Conservation (phyloP, 2,888 invertebrate genomes). For the Chrysina gloriosa region DNA sequence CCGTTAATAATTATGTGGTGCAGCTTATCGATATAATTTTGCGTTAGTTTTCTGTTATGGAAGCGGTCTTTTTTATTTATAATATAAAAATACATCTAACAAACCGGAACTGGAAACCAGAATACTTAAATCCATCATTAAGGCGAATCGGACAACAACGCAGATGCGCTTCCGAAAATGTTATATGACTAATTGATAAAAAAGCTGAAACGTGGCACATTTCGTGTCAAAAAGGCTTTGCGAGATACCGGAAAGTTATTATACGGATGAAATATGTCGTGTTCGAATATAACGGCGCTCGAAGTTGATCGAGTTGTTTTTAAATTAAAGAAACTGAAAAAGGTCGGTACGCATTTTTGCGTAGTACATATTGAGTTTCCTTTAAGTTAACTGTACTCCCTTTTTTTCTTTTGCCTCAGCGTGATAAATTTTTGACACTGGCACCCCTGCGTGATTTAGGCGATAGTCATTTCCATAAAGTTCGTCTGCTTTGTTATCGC, state of each 20-base stretch:
- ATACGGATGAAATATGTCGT: not conserved
- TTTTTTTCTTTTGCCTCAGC: slow-evolving; percentile 6
- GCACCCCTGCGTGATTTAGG: slow-evolving; percentile 14
- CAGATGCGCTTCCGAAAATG: too few relatives aligned
- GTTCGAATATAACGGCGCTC: not conserved
- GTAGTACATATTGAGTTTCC: slow-evolving; percentile 4
- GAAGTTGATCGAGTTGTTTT: slow-evolving; percentile 16
- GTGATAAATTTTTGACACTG: slow-evolving; percentile 22
- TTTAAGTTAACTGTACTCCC: slow-evolving; percentile 6
- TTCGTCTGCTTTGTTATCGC: too few relatives aligned
- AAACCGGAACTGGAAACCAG: too few relatives aligned
- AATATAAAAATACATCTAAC: too few relatives aligned
- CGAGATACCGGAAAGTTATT: not conserved
- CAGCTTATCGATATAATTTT: too few relatives aligned
- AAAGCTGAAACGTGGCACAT: not conserved
- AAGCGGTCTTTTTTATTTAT: too few relatives aligned
- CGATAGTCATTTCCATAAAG: slow-evolving; percentile 1
- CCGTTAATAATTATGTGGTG: too few relatives aligned
- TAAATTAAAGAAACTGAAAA: slow-evolving; percentile 17
- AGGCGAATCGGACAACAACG: too few relatives aligned
- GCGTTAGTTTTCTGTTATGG: too few relatives aligned
- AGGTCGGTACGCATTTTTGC: slow-evolving; percentile 2
- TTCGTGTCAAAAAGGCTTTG: not conserved
- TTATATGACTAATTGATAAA: too few relatives aligned
- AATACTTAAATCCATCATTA: too few relatives aligned